Percentiles rank a stretch among this genome's conserved stretches.
These are phyloP conservation scores for Pitangus sulphuratus DNA, from an alignment of 2,797 vertebrate genomes.

Conservation along the genomic window DNA sequence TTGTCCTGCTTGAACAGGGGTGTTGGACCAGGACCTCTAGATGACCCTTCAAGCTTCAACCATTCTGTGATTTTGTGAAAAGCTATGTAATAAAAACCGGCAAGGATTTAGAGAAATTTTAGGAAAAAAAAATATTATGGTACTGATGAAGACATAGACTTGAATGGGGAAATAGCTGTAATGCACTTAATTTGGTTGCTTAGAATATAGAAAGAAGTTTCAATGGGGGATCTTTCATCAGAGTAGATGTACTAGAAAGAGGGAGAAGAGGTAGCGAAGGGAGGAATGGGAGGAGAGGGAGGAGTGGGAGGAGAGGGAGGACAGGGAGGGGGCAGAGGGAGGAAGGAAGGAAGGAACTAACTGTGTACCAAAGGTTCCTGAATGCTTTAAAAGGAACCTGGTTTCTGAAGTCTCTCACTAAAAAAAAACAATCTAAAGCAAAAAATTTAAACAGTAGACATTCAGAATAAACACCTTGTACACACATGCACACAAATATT, in stretches of 20 bases:
- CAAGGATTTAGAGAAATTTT: background rate
- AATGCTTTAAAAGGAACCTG: background rate
- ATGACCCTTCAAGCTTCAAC: background rate
- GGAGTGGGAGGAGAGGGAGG: background rate
- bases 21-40: background rate
- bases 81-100: background rate
- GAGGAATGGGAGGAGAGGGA: too few relatives aligned
- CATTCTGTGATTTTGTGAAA: background rate
- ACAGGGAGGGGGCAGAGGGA: accelerated
- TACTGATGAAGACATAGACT: background rate
- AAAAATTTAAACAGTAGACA: background rate
- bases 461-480: background rate
- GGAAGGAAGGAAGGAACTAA: background rate
- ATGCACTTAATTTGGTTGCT: background rate
- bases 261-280: too few relatives aligned
- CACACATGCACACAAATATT: too few relatives aligned
- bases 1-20: too few relatives aligned
- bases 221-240: background rate
- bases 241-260: background rate
- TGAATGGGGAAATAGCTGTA: background rate
- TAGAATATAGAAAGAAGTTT: background rate
- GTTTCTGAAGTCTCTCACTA: background rate
- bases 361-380: accelerated
- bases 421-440: background rate
- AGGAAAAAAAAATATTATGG: background rate